Evolutionary conservation across 2,888 invertebrate species (phyloP), one percentile per base, ranked within the genome.

Genomic region (Cephus sareptanus): DNA sequence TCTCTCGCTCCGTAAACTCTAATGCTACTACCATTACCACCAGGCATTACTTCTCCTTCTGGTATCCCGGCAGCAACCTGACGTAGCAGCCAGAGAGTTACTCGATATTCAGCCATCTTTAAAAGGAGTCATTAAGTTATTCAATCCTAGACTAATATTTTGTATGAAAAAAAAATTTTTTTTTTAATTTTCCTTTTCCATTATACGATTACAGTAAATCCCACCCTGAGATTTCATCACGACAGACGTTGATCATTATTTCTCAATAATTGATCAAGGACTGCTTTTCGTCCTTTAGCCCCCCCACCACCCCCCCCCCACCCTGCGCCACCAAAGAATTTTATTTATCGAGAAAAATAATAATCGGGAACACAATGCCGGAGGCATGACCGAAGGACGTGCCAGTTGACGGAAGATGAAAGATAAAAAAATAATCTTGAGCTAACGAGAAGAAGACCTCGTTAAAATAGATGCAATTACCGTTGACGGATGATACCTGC

Each of bases 381-480:
- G 12, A 35, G 35, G 35, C 35, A 35, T 35, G 3, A 37, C 56
- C 56, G 23, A 56, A 56, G 23, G 56, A 56, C 56, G 56, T 23
- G 23, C 23, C 56, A 23, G 56, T 23, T 56, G 56, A 56, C 56
- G 56, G 2, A 3, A 56, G 56, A 56, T 40, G 15, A 40, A 1
- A 40, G 40, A 40, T 40, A 40, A 23, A 56, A 40, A 23, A 56
- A 56, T 56, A 56, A 56, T 56, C 23, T 56, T 56, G 23, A 56
- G 15, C 56, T 23, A 56, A 56, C 56, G 23, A 56, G 56, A 56
- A 9, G 88, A 88, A 84, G 81, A 75, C 79, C 83, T 83, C 85
- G 83, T 85, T 83, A 83, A 77, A 83, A 81, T 83, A 82, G 79
- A 76, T 81, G 81, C 83, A 87, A 87, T 88, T 88, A 87, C 87